These are phyloP conservation scores for Halocynthia roretzi DNA, from an alignment of 23 tunicate species.

Conservation along the genomic window DNA sequence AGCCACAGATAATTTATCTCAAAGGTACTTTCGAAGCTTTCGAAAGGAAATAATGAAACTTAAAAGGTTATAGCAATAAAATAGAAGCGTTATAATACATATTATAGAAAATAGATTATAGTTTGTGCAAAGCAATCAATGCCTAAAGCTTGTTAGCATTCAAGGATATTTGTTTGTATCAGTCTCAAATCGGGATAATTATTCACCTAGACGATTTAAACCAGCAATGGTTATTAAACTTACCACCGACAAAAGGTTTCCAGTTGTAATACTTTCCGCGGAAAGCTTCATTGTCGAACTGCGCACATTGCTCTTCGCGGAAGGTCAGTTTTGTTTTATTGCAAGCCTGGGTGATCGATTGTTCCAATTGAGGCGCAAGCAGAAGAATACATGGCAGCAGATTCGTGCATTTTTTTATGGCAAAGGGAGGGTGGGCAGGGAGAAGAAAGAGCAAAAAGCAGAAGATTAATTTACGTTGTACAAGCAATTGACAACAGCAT, in stretches of 20 bases:
- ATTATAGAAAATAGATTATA: too few species aligned
- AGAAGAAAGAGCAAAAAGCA: neutral
- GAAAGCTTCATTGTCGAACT: conserved; percentile 72
- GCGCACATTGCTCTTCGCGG: conserved; percentile 86
- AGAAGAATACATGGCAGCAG: neutral
- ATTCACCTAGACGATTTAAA: neutral
- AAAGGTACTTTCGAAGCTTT: too few species aligned
- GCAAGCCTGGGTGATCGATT: conserved; percentile 14
- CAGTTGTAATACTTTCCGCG: conserved; percentile 93
- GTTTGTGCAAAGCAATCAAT: too few species aligned
- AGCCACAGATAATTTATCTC: too few species aligned
- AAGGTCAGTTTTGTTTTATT: conserved; percentile 26
- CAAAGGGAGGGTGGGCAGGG: neutral
- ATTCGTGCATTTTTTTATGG: neutral
- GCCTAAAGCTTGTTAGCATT: too few species aligned
- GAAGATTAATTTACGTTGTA: neutral
- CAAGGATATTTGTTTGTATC: too few species aligned
- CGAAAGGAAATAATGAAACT: neutral
- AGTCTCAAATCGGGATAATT: too few species aligned
- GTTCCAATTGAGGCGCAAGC: neutral
- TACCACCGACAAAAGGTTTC: conserved; percentile 60
- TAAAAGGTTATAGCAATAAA: conserved; percentile 4
- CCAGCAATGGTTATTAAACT: neutral
- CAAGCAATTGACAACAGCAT: neutral
- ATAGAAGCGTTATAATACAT: neutral